phyloP scores from a whole-genome alignment of 2,797 vertebrate genomes.

The Poeciliopsis turneri region DNA sequence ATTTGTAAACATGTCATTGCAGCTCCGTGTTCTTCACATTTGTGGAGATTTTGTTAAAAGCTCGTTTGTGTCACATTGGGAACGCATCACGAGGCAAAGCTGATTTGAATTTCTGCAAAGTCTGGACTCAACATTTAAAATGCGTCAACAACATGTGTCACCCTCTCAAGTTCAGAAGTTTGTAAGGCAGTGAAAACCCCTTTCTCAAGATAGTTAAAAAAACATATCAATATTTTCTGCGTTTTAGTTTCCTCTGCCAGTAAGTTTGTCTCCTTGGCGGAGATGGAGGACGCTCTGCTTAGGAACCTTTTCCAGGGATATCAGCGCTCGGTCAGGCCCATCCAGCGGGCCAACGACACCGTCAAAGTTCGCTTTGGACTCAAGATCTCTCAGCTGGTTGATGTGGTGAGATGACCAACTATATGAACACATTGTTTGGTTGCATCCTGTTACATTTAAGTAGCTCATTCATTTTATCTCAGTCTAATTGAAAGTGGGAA shows the following conservation, averaged over 20 bases:
- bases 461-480: not conserved
- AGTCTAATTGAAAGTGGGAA: not conserved
- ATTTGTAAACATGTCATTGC: not conserved
- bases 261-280: constrained; percentile 84
- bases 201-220: not conserved
- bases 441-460: not conserved
- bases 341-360: constrained; percentile 88
- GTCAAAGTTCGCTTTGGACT: constrained; percentile 92
- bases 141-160: not conserved
- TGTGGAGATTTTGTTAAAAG: not conserved
- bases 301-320: constrained; percentile 91
- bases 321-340: constrained; percentile 95
- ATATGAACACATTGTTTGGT: constrained; percentile 4
- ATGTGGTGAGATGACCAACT: constrained; percentile 86
- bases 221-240: not conserved
- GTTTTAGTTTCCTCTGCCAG: constrained; percentile 60
- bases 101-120: not conserved
- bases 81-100: not conserved
- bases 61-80: not conserved
- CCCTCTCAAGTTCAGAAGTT: not conserved
- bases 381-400: constrained; percentile 97
- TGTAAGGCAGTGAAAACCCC: not conserved
- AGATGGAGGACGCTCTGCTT: constrained; percentile 89
- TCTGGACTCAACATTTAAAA: not conserved
- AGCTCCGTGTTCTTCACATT: not conserved